phyloP scores from a whole-genome alignment of 2,113 vertebrate species.

The Dipodomys merriami region DNA sequence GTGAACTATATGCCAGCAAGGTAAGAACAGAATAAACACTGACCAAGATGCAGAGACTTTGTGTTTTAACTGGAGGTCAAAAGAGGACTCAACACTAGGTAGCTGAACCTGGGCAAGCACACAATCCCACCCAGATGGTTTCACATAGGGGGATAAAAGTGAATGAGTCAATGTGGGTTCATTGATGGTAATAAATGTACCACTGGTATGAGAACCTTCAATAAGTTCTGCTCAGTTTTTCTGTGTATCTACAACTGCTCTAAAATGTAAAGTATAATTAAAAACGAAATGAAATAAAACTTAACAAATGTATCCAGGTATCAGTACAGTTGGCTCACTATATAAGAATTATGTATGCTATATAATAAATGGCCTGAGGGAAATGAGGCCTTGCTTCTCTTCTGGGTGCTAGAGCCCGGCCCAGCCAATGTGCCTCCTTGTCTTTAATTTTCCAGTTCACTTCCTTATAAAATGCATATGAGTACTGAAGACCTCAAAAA shows the following conservation, averaged over 20 bases:
- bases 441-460: not conserved
- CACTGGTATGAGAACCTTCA: not conserved
- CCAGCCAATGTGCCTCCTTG: not conserved
- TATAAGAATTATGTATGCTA: no score
- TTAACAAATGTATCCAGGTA: not conserved
- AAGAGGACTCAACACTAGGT: conserved; percentile 46
- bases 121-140: conserved; percentile 6
- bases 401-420: not conserved
- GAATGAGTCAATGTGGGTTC: not conserved
- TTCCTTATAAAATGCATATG: not conserved
- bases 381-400: fast-evolving
- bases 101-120: conserved; percentile 2
- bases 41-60: conserved; percentile 35
- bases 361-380: no score
- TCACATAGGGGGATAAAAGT: conserved; percentile 10
- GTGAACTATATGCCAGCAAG: not conserved
- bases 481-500: not conserved
- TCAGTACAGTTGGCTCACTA: not conserved
- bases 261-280: not conserved
- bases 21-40: conserved; percentile 52
- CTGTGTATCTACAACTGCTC: not conserved
- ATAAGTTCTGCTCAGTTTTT: conserved; percentile 17
- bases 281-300: not conserved
- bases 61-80: conserved; percentile 46
- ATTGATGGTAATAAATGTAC: not conserved